These are phyloP conservation scores for Callipepla californica DNA, from an alignment of 2,113 vertebrate genomes.

Conservation along the genomic window DNA sequence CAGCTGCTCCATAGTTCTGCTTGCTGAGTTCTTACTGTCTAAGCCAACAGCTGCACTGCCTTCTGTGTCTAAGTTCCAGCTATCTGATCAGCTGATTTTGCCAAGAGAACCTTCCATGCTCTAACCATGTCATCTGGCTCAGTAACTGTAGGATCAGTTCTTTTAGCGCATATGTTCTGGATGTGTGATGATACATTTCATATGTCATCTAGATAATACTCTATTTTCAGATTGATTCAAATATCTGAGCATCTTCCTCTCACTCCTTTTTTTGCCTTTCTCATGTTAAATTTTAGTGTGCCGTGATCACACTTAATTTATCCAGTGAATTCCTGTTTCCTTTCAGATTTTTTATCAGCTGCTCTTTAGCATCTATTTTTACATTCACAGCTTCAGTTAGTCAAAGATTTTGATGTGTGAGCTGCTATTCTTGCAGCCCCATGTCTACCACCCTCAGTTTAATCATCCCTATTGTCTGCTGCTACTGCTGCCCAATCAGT, in stretches of 20 bases:
- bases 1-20: neutral
- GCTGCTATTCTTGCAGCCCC: slow-evolving; percentile 48
- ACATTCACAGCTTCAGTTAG: slow-evolving; percentile 50
- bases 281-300: slow-evolving; percentile 5
- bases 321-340: neutral
- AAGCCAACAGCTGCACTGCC: neutral
- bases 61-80: slow-evolving; percentile 5
- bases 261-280: neutral
- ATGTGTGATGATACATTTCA: slow-evolving; percentile 16
- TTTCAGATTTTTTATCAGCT: slow-evolving; percentile 58
- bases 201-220: neutral
- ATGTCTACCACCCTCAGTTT: slow-evolving; percentile 35
- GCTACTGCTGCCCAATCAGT: slow-evolving; percentile 56
- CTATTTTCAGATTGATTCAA: neutral
- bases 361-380: slow-evolving; percentile 60
- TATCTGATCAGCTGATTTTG: slow-evolving; percentile 24
- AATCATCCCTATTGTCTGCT: slow-evolving; percentile 66
- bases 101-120: neutral
- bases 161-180: neutral
- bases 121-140: slow-evolving; percentile 4
- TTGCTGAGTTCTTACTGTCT: slow-evolving; percentile 17
- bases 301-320: neutral
- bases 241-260: neutral
- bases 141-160: neutral
- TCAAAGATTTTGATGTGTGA: slow-evolving; percentile 40